Conservation (phyloP, 2,888 invertebrate genomes). For the Oscheius sp. region DNA sequence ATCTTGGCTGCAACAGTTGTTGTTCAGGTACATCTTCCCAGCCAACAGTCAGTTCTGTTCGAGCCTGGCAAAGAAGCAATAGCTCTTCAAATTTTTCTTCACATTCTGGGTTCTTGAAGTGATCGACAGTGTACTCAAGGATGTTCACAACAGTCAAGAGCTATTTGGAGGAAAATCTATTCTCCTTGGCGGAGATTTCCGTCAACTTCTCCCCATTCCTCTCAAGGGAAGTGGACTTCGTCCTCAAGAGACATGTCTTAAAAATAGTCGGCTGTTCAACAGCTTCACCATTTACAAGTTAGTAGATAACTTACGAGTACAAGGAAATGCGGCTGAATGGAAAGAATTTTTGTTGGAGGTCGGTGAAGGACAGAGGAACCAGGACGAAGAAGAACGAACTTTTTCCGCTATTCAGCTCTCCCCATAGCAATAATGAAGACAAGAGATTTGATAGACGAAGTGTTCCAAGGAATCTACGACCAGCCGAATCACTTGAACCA, state of each 20-base stretch:
- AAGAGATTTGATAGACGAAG: conserved; percentile 6
- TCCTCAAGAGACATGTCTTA: conserved; percentile 20
- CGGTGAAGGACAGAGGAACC: conserved; percentile 21
- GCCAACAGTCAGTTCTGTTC: too few species aligned
- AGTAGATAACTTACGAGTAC: conserved; percentile 26
- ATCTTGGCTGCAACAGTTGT: background rate
- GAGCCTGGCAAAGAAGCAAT: background rate
- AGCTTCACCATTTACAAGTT: conserved; percentile 11
- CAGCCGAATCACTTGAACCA: background rate
- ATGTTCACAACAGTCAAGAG: background rate
- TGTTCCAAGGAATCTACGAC: conserved; percentile 15
- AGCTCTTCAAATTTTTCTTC: too few species aligned
- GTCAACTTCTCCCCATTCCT: conserved; percentile 33
- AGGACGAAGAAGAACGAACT: conserved; percentile 21
- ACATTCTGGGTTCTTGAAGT: background rate
- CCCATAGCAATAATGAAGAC: too few species aligned
- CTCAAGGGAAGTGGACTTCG: conserved; percentile 3
- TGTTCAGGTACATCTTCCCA: too few species aligned
- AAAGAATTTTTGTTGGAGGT: conserved; percentile 21
- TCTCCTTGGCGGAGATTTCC: conserved; percentile 37
- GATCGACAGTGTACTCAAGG: background rate
- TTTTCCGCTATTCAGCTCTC: too few species aligned
- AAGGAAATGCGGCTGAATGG: background rate
- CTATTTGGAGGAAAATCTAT: conserved; percentile 37
- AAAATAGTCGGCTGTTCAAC: conserved; percentile 16